Conservation (phyloP, 1,140 invertebrate species). For the Drosophila oshimai region DNA sequence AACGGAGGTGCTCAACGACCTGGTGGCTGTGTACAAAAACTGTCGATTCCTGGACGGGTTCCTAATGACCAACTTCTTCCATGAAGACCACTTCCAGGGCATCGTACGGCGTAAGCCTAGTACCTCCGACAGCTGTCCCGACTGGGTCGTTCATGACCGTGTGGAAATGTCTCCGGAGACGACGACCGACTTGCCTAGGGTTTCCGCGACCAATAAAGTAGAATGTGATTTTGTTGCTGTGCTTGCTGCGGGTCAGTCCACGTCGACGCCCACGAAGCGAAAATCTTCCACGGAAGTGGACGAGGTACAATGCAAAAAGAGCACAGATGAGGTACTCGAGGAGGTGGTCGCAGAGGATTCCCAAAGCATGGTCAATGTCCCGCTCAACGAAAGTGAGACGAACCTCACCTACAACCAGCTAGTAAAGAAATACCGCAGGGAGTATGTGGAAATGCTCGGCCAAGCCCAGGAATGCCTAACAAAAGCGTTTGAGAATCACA, state of each 20-base stretch:
- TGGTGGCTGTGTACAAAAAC: slow-evolving; percentile 93
- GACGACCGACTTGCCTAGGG: background rate
- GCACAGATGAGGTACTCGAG: slow-evolving; percentile 15
- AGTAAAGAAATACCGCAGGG: slow-evolving; percentile 27
- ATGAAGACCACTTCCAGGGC: slow-evolving; percentile 84
- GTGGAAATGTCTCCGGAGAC: background rate
- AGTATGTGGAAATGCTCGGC: slow-evolving; percentile 34
- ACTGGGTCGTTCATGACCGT: background rate
- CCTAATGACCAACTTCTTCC: slow-evolving; percentile 93
- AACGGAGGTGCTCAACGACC: slow-evolving; percentile 81
- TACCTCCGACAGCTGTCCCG: background rate
- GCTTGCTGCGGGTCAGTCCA: background rate
- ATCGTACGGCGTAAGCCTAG: slow-evolving; percentile 8
- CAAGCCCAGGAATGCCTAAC: slow-evolving; percentile 30
- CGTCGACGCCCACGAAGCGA: slow-evolving; percentile 58
- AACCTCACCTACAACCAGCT: slow-evolving; percentile 13
- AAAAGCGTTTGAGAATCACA: slow-evolving; percentile 38
- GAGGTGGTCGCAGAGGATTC: background rate
- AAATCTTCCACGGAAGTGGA: slow-evolving; percentile 60
- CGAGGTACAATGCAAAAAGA: slow-evolving; percentile 62
- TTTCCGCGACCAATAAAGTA: background rate
- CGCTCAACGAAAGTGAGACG: slow-evolving; percentile 7
- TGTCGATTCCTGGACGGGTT: slow-evolving; percentile 92
- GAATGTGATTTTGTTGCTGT: background rate
- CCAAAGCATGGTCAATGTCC: background rate